These are phyloP conservation scores for Natator depressus DNA, from an alignment of 2,113 vertebrate genomes.

Conservation along the genomic window DNA sequence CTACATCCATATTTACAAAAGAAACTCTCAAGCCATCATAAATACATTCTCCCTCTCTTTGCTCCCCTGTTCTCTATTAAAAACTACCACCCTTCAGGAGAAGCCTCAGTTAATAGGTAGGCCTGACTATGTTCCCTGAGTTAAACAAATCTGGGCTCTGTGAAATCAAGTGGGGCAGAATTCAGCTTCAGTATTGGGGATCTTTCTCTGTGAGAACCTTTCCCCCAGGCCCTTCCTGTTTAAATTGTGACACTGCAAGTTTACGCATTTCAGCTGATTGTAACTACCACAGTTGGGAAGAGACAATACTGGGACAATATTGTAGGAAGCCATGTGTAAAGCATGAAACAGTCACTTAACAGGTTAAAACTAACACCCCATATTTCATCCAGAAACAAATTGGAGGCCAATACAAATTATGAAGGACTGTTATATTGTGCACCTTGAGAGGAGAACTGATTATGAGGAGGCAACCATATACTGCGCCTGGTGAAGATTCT, in stretches of 20 bases:
- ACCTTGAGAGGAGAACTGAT: neutral
- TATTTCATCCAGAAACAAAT: neutral
- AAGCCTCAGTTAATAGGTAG: neutral
- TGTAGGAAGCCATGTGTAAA: neutral
- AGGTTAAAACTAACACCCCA: neutral
- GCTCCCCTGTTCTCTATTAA: neutral
- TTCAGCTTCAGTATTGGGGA: neutral
- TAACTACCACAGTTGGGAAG: neutral
- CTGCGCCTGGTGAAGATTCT: constrained; percentile 7
- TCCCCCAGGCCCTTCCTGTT: neutral
- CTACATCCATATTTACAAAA: neutral
- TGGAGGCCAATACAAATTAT: accelerated
- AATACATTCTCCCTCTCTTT: neutral
- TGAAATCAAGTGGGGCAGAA: neutral
- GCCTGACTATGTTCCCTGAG: neutral
- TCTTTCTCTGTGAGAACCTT: neutral
- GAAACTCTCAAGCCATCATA: neutral
- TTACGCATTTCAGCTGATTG: neutral
- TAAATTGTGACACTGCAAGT: neutral
- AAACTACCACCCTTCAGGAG: neutral
- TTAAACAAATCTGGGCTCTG: neutral
- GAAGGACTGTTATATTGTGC: neutral
- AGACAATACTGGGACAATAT: neutral
- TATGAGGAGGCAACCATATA: neutral
- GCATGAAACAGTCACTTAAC: neutral